These are phyloP conservation scores for Griposia aprilina DNA, from an alignment of 2,888 invertebrate species.

Conservation along the genomic window DNA sequence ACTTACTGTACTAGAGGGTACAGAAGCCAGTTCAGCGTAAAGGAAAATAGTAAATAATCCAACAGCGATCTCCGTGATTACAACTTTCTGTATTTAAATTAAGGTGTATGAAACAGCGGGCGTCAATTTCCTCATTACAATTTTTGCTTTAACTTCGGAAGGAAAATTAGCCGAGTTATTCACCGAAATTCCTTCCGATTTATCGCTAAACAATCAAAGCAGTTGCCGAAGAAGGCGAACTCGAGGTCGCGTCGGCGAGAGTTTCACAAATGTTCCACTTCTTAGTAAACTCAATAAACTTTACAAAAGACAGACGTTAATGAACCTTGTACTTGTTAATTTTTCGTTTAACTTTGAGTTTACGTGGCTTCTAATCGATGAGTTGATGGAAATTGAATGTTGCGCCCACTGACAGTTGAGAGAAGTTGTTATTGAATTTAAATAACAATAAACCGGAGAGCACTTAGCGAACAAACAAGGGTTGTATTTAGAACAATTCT, in stretches of 20 bases:
- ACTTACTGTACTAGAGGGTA: constrained; percentile 5
- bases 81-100: constrained; percentile 39
- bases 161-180: constrained; percentile 75
- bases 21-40: not conserved
- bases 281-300: constrained; percentile 72
- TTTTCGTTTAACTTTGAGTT: constrained; percentile 78
- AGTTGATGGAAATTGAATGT: constrained; percentile 70
- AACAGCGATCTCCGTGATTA: constrained; percentile 21
- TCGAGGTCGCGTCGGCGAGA: constrained; percentile 55
- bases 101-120: constrained; percentile 62
- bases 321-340: constrained; percentile 81
- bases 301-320: constrained; percentile 81
- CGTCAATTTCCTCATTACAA: constrained; percentile 75
- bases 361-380: constrained; percentile 77
- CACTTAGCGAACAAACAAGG: constrained; percentile 48
- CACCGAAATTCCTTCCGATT: constrained; percentile 77
- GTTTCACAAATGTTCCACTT: constrained; percentile 71
- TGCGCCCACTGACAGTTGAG: constrained; percentile 57
- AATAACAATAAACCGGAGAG: constrained; percentile 53
- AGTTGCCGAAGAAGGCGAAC: constrained; percentile 64
- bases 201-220: constrained; percentile 81
- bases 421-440: constrained; percentile 55
- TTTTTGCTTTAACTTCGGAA: constrained; percentile 74
- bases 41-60: constrained; percentile 33
- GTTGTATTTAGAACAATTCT: constrained; percentile 47